Evolutionary conservation across 2,113 vertebrate species (phyloP).

Genomic region (Craseonycteris thonglongyai): DNA sequence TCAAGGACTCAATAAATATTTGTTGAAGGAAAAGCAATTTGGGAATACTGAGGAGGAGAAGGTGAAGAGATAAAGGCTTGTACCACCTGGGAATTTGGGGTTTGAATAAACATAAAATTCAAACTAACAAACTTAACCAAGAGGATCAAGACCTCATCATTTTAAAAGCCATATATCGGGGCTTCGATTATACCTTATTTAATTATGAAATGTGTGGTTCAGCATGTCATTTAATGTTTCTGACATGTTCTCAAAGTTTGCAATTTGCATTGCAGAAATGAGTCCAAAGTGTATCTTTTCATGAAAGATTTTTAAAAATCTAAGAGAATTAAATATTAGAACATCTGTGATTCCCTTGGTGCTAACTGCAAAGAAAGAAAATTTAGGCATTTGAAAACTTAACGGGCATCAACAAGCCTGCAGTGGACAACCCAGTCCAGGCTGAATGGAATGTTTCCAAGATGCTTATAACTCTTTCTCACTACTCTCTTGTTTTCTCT

Average conservation of each 20-base stretch:
- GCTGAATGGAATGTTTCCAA: background rate
- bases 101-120: background rate
- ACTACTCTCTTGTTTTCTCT: background rate
- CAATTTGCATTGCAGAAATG: background rate
- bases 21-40: background rate
- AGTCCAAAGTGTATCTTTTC: background rate
- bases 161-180: background rate
- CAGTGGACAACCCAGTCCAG: background rate
- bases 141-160: background rate
- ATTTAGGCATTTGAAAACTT: background rate
- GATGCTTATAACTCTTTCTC: background rate
- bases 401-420: background rate
- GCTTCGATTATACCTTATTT: background rate
- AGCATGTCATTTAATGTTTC: background rate
- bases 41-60: background rate
- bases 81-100: background rate
- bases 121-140: background rate
- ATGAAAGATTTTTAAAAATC: background rate
- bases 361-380: slow-evolving; percentile 11
- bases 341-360: background rate
- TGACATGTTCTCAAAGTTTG: background rate
- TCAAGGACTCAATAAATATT: background rate
- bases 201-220: background rate
- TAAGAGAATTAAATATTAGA: background rate
- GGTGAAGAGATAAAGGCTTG: background rate